These are phyloP conservation scores for Oligia latruncula DNA, from an alignment of 2,888 invertebrate species.

Conservation along the genomic window DNA sequence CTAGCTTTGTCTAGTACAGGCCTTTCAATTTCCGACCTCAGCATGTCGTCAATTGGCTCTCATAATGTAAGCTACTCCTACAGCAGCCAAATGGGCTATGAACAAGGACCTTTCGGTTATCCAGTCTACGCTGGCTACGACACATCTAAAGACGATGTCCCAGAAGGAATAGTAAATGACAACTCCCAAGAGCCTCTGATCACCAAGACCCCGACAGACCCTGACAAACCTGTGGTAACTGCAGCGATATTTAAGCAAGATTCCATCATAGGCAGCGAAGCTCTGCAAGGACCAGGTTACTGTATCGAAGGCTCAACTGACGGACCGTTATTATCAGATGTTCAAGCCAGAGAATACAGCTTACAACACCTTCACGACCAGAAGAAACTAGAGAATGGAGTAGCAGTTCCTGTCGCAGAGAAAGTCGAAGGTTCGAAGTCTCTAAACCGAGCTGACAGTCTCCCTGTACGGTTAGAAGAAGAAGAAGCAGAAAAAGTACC, in stretches of 20 bases:
- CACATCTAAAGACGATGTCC: slow-evolving; percentile 80
- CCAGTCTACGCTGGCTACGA: slow-evolving; percentile 91
- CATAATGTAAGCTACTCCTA: slow-evolving; percentile 94
- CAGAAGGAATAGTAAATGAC: slow-evolving; percentile 82
- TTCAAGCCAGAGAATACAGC: slow-evolving; percentile 86
- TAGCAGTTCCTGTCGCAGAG: slow-evolving; percentile 79
- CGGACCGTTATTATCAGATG: slow-evolving; percentile 87
- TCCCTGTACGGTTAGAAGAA: slow-evolving; percentile 89
- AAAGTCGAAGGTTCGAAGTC: slow-evolving; percentile 84
- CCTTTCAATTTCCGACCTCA: slow-evolving; percentile 95
- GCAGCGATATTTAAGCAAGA: slow-evolving; percentile 93
- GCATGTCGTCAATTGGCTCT: slow-evolving; percentile 93
- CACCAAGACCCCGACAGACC: slow-evolving; percentile 86
- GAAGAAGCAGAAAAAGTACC: slow-evolving; percentile 75
- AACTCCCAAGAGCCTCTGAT: slow-evolving; percentile 88
- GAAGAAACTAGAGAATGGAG: slow-evolving; percentile 84
- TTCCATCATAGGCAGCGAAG: slow-evolving; percentile 87
- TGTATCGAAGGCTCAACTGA: slow-evolving; percentile 89
- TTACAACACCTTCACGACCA: slow-evolving; percentile 85
- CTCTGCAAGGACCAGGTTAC: slow-evolving; percentile 84
- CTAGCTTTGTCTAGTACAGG: slow-evolving; percentile 92
- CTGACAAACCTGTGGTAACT: slow-evolving; percentile 92
- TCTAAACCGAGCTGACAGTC: slow-evolving; percentile 88
- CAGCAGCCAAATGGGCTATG: slow-evolving; percentile 94
- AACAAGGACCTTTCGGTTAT: slow-evolving; percentile 93